Evolutionary conservation across 23 tunicate genomes (phyloP).

Genomic region (Halocynthia roretzi): DNA sequence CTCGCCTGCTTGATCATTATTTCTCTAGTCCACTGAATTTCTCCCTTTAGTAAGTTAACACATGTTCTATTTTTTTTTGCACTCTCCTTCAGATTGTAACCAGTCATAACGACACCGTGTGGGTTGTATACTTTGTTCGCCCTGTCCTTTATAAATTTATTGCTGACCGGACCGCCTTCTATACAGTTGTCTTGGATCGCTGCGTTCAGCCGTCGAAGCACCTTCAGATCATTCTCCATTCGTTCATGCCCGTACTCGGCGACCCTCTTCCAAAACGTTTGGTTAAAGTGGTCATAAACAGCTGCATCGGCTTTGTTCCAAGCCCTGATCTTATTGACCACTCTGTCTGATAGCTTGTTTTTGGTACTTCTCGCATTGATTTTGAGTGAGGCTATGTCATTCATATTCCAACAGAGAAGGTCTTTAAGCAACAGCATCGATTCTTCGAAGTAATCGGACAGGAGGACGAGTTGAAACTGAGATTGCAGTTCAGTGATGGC

Average conservation of each 20-base stretch:
- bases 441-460: constrained; percentile 62
- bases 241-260: constrained; percentile 43
- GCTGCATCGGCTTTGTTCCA: constrained; percentile 74
- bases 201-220: constrained; percentile 30
- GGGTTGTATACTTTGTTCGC: constrained; percentile 44
- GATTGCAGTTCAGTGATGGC: constrained; percentile 40
- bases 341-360: not conserved
- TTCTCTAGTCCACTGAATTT: constrained; percentile 51
- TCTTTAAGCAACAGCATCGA: constrained; percentile 64
- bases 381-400: constrained; percentile 28
- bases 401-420: constrained; percentile 36
- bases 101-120: constrained; percentile 48
- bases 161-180: constrained; percentile 42
- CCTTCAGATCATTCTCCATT: constrained; percentile 41
- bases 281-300: constrained; percentile 43
- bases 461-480: constrained; percentile 44
- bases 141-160: constrained; percentile 18
- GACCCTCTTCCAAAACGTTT: constrained; percentile 69
- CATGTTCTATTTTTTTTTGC: constrained; percentile 30
- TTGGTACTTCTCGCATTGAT: constrained; percentile 37
- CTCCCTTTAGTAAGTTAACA: constrained; percentile 38
- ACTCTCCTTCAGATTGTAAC: constrained; percentile 47
- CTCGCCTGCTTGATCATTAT: not conserved
- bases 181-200: constrained; percentile 37
- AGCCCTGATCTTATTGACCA: constrained; percentile 19